Evolutionary conservation across 1,140 invertebrate species (phyloP).

Genomic region (Protaetia brevitarsis): DNA sequence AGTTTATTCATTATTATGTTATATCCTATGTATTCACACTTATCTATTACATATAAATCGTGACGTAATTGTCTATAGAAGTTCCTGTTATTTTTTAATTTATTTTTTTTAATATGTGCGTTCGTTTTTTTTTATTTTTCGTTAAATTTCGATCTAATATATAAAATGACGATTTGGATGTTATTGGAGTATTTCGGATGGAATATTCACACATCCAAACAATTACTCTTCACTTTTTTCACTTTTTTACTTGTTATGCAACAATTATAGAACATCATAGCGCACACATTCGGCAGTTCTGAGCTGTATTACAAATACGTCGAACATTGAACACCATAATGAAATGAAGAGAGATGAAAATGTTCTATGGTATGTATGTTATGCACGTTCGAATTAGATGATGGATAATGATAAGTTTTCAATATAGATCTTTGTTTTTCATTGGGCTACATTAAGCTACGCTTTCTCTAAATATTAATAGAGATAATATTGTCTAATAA

Average conservation of each 20-base stretch:
- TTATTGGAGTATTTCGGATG: neutral
- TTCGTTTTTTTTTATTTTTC: neutral
- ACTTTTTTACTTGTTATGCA: too few species aligned
- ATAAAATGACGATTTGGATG: neutral
- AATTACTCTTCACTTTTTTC: neutral
- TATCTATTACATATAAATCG: conserved; percentile 11
- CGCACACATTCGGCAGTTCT: conserved; percentile 7
- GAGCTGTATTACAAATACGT: conserved; percentile 1
- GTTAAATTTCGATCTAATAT: neutral
- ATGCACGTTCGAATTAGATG: neutral
- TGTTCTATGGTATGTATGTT: neutral
- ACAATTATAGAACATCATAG: neutral
- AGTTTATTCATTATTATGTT: neutral
- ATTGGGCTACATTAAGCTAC: conserved; percentile 15
- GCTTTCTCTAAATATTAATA: conserved; percentile 2
- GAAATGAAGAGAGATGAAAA: neutral
- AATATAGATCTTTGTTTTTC: neutral
- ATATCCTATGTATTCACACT: conserved; percentile 10
- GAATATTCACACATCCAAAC: neutral
- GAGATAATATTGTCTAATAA: conserved; percentile 13
- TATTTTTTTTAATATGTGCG: neutral
- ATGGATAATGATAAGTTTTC: neutral
- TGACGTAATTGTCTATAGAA: conserved; percentile 7
- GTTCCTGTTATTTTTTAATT: neutral
- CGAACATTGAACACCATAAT: neutral